phyloP scores from a whole-genome alignment of 2,888 invertebrate species.

The Lordiphosa fenestrarum region DNA sequence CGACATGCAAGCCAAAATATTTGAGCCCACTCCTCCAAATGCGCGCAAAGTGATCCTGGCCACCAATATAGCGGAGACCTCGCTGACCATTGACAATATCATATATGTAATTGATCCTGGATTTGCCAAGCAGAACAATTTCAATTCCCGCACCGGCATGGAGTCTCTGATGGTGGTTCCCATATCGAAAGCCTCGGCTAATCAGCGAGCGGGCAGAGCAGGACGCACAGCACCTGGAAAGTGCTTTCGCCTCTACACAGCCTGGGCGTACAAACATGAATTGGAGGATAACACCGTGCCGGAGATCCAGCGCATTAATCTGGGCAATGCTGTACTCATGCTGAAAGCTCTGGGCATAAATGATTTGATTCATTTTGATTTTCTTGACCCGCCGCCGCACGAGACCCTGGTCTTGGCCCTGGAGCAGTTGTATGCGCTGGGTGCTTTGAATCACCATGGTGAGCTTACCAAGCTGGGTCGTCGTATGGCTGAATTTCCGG shows the following conservation, averaged over 20 bases:
- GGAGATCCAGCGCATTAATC: slow-evolving; percentile 98
- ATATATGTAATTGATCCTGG: slow-evolving; percentile 99
- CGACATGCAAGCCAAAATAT: slow-evolving; percentile 99
- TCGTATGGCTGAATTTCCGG: slow-evolving; percentile 99
- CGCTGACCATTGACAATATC: slow-evolving; percentile 98
- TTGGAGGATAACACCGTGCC: slow-evolving; percentile 98
- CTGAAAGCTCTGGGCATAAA: slow-evolving; percentile 98
- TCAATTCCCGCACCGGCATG: slow-evolving; percentile 98
- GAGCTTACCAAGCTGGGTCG: slow-evolving; percentile 98
- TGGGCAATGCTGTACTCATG: slow-evolving; percentile 96
- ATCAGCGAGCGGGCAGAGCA: slow-evolving; percentile 97
- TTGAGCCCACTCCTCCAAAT: slow-evolving; percentile 97
- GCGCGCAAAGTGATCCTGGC: slow-evolving; percentile 98
- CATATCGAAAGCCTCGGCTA: slow-evolving; percentile 98
- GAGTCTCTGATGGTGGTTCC: slow-evolving; percentile 99
- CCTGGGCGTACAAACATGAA: slow-evolving; percentile 99
- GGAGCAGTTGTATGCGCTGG: slow-evolving; percentile 98
- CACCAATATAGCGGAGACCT: slow-evolving; percentile 99
- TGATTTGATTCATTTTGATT: slow-evolving; percentile 98
- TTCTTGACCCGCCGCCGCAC: slow-evolving; percentile 98
- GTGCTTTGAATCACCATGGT: slow-evolving; percentile 98
- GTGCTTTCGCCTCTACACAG: slow-evolving; percentile 98
- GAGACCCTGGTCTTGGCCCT: slow-evolving; percentile 95
- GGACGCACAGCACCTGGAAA: slow-evolving; percentile 98
- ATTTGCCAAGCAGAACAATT: slow-evolving; percentile 99